Evolutionary conservation across 2,113 vertebrate genomes (phyloP), one percentile per base, ranked within the genome.

Genomic region (Spermophilus dauricus): DNA sequence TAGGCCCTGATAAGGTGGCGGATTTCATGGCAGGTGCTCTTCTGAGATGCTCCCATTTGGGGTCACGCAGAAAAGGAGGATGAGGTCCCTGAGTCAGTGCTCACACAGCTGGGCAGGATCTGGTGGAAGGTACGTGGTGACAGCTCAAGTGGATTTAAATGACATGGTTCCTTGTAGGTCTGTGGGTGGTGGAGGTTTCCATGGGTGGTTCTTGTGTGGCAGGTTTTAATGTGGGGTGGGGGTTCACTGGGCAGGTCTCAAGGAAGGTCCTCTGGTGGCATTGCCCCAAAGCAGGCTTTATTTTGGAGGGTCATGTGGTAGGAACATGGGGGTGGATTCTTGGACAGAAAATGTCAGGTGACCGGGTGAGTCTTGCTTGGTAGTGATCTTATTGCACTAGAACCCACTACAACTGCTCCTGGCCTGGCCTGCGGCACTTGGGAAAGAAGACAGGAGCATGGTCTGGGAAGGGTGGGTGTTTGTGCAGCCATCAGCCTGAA

Each of bases 131-230:
- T 8, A 3, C 8, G 12, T 13, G 72, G 63, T 4, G 58, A 63
- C 65, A 76, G 96, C 14, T 70, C 0, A 0, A 0, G 2, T 77
- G 24, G 10, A 13, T 3, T 9, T n/a, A 70, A 65, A 51, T 37
- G 84, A n/a, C 16, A 85, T 61, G 42, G 42, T 7, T 53, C 82
- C 30, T 8, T 6, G 61, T 22, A 53, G 67, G 72, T 17, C 69
- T 28, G 0, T 14, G 6, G 0, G 0, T 3, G 4, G 34, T 10
- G 34, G 80, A 70, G 34, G 81, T 20, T 5, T 45, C 58, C 0
- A 0, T 8, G 81, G 81, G 39, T 11, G 16, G 2, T n/a, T 56
- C 48, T 83, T 73, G 24, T 0, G 0, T 17, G 83, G 48, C 70
- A 28, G n/a, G 0, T 18, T 37, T 85, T 78, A 53, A 48, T 0